These are phyloP conservation scores for Ovibos moschatus DNA, from an alignment of 2,113 vertebrate genomes.

Conservation along the genomic window DNA sequence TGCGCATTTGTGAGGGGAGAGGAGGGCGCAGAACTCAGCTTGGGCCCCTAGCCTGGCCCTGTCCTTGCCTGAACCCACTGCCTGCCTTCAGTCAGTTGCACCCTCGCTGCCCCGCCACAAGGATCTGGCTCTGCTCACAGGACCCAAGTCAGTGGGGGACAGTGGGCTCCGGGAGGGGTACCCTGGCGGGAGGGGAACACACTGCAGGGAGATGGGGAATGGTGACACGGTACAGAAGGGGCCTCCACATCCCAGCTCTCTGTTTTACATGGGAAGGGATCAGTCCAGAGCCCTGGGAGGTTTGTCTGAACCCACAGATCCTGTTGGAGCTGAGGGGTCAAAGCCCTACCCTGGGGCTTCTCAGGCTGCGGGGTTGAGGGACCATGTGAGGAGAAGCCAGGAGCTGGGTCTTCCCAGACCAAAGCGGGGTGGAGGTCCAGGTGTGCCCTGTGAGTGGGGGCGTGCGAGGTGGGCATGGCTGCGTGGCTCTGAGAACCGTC, in stretches of 20 bases:
- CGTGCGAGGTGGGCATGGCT: accelerated
- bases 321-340: accelerated
- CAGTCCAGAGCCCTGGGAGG: accelerated
- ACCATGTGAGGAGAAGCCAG: accelerated
- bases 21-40: accelerated
- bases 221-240: neutral
- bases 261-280: no score
- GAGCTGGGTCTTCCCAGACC: neutral
- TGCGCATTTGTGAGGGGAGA: neutral
- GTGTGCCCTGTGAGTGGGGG: neutral
- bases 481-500: accelerated
- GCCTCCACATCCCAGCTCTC: neutral
- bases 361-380: neutral
- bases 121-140: neutral
- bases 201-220: accelerated
- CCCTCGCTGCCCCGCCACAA: accelerated
- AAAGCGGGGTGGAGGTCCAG: accelerated
- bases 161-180: accelerated
- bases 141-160: neutral
- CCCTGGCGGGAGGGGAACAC: accelerated
- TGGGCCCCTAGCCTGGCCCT: neutral
- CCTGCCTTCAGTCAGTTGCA: accelerated
- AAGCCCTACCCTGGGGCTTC: neutral
- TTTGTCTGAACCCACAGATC: neutral
- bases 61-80: neutral